phyloP scores from a whole-genome alignment of 2,797 vertebrate species.

The Lepus townsendii region DNA sequence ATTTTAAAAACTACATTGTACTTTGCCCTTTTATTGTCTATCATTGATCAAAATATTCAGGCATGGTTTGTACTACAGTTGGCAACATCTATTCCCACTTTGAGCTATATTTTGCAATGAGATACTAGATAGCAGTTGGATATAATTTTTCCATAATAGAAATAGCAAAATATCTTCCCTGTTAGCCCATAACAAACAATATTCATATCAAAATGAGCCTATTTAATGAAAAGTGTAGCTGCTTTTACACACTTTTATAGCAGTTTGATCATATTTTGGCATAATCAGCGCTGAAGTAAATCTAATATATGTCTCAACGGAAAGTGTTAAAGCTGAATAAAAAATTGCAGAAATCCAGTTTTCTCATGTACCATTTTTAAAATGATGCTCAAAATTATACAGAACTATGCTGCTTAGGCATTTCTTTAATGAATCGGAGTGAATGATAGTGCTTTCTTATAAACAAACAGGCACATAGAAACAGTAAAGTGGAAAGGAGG shows the following conservation, averaged over 20 bases:
- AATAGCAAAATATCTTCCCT: conserved; percentile 82
- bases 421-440: conserved; percentile 88
- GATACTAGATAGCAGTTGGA: conserved; percentile 77
- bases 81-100: conserved; percentile 56
- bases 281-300: conserved; percentile 87
- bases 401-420: conserved; percentile 87
- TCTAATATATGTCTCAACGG: conserved; percentile 85
- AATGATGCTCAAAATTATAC: conserved; percentile 86
- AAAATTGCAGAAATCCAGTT: conserved; percentile 82
- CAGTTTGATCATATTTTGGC: conserved; percentile 83
- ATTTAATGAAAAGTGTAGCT: conserved; percentile 85
- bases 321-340: conserved; percentile 84
- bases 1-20: background rate
- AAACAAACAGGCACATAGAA: conserved; percentile 88
- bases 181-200: conserved; percentile 84
- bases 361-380: conserved; percentile 85
- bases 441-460: conserved; percentile 88
- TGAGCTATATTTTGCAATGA: conserved; percentile 77
- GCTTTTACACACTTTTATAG: conserved; percentile 83
- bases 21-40: background rate
- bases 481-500: conserved; percentile 86
- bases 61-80: background rate
- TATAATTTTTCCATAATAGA: conserved; percentile 83
- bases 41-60: conserved; percentile 34
- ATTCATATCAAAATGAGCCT: conserved; percentile 85